A percentile compares a stretch with the other conserved stretches of the same genome.
Evolutionary conservation across 2,113 vertebrate species (phyloP).

Genomic region (Phalacrocorax brasilianus): DNA sequence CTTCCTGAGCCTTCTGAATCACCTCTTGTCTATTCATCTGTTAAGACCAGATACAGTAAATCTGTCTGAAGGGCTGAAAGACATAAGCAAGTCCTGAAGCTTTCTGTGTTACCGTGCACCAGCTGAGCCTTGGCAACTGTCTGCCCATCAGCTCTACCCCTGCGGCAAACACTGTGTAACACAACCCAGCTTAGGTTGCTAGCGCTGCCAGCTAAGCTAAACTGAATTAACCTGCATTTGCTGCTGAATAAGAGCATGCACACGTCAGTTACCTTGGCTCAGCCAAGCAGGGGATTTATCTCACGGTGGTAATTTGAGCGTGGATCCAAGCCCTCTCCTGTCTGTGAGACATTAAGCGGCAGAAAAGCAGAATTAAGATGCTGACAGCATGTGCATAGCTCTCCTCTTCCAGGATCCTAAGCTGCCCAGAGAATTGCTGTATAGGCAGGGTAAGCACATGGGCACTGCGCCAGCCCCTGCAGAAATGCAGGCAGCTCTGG

Average conservation of each 20-base stretch:
- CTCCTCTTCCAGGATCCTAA: neutral
- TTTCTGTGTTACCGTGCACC: neutral
- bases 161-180: neutral
- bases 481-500: neutral
- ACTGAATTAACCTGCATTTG: neutral
- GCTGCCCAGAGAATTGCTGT: neutral
- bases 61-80: neutral
- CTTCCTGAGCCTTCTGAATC: neutral
- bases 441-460: accelerated
- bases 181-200: neutral
- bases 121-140: constrained; percentile 20
- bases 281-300: neutral
- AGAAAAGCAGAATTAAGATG: neutral
- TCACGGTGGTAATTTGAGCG: neutral
- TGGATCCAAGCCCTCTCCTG: neutral
- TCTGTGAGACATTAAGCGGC: neutral
- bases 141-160: constrained; percentile 24
- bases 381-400: neutral
- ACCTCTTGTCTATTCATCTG: neutral
- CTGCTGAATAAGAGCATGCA: neutral
- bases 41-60: neutral
- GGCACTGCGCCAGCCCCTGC: neutral
- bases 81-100: neutral
- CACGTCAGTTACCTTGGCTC: neutral
- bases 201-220: neutral